Base-by-base conservation (phyloP, 2,888 invertebrate genomes). In the Pherbina coryleti region DNA sequence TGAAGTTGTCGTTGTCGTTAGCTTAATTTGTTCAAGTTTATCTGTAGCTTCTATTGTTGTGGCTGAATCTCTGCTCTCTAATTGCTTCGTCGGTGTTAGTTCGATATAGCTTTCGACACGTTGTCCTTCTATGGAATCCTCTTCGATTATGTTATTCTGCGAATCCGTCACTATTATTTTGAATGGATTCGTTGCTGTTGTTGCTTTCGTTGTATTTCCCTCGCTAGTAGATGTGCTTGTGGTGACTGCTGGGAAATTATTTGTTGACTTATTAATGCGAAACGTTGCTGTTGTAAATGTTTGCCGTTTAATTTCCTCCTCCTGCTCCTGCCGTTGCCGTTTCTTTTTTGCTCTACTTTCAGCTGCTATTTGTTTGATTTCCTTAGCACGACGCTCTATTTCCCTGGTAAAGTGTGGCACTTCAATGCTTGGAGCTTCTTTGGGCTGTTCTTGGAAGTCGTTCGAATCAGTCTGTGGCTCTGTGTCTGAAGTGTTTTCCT, bases 151-250 rank as follows among this genome's bases (percentile, higher is more conserved):
- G 79, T 90, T 89, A 80, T 90, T 87, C 51, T 88, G 87, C 22
- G 86, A 84, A 82, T 90, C 89, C 1, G 89, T 89, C 66, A 90
- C 89, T 77, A 90, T 88, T 70, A 90, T 89, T 22, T 85, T 86
- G 77, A 90, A 88, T 44, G 85, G 84, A 31, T 80, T 77, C 25
- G 62, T 67, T 64, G 51, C 28, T 51, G 51, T 53, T 71, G 44
- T 14, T 44, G 44, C 14, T 44, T 11, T 71, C 53, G 66, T 25
- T 75, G 44, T 70, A 70, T 25, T 64, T 71, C n/a, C n/a, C 11
- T 8, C 49, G 19, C 9, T 51, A 11, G 4, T 11, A 66, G 71
- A 77, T 2, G 37, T 37, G 8, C 8, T 37, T 37, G 37, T 8
- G 1, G 37, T 44, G 77, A 14, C 28, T 67, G 44, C 44, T 49